Conservation (phyloP, 2,797 vertebrate species). For the Harpagifer antarcticus region DNA sequence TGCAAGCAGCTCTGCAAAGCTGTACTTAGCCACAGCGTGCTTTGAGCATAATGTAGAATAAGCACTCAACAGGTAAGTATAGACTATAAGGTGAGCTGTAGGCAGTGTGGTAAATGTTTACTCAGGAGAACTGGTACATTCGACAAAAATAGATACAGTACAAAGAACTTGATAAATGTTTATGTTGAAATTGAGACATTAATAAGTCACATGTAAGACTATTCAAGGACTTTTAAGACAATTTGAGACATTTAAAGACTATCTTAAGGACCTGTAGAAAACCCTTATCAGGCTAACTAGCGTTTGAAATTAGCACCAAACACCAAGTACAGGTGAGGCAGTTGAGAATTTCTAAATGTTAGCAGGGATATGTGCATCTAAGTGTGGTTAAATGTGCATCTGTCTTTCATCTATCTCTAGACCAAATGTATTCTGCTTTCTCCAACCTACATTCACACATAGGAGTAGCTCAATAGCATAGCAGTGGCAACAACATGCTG, state of each 20-base stretch:
- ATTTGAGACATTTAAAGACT: no score
- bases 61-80: no score
- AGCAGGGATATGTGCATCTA: background rate
- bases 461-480: background rate
- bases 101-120: no score
- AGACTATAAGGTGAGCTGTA: no score
- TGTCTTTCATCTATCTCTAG: background rate
- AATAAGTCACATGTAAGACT: no score
- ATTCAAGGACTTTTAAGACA: no score
- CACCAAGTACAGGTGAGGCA: background rate
- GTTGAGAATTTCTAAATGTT: background rate
- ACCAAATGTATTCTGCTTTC: background rate
- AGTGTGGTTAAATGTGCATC: background rate
- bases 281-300: background rate
- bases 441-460: background rate
- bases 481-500: background rate
- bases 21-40: background rate
- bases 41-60: constrained; percentile 1
- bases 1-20: background rate
- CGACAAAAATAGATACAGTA: no score
- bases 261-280: no score
- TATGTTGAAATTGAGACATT: no score
- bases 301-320: background rate
- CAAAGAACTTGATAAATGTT: no score
- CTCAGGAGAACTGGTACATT: no score